Base-by-base conservation (phyloP, 2,113 vertebrate species). In the Channa maculata region DNA sequence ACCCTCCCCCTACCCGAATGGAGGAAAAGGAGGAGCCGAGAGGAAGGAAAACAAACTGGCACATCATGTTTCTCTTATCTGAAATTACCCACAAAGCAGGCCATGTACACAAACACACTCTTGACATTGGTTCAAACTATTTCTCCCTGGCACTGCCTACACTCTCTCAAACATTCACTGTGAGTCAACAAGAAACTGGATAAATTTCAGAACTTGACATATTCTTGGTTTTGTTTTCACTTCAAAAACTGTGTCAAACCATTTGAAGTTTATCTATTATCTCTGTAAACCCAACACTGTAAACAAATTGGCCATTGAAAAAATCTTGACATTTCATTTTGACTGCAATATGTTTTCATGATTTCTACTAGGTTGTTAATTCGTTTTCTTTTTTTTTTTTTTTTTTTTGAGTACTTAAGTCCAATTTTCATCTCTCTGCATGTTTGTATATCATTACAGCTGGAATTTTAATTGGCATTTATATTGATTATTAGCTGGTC, bases 11-110 rank as follows among this genome's bases (percentile, higher is more conserved):
- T 43, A 33, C 53, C 62, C 9, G 41, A 64, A 66, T 77, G 65
- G 67, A 90, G 80, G 83, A 79, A 80, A 84, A 66, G 89, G 86
- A 83, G 89, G 79, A 84, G 76, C 67, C 53, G 69, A 71, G 58
- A 75, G 63, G 61, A 43, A 75, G 61, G 52, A 69, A 87, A 87
- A 84, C 73, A 71, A 83, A 83, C 67, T 65, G 58, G 80, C 84
- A 87, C 73, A 78, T 89, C 82, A 62, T 85, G 83, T 88, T 83
- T 91, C 63, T 34, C 67, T 92, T 83, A 86, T 90, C 87, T 53
- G 70, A 76, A 83, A 85, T 80, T 44, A 86, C 58, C 64, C 74
- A 58, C 54, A 11, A 37, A 6, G 8, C 63, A 62, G 51, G 11
- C 57, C 54, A 15, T 58, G 71, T 59, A 75, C 80, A 86, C 51